Evolutionary conservation across 2,113 vertebrate species (phyloP).

Genomic region (Phalacrocorax carbo): DNA sequence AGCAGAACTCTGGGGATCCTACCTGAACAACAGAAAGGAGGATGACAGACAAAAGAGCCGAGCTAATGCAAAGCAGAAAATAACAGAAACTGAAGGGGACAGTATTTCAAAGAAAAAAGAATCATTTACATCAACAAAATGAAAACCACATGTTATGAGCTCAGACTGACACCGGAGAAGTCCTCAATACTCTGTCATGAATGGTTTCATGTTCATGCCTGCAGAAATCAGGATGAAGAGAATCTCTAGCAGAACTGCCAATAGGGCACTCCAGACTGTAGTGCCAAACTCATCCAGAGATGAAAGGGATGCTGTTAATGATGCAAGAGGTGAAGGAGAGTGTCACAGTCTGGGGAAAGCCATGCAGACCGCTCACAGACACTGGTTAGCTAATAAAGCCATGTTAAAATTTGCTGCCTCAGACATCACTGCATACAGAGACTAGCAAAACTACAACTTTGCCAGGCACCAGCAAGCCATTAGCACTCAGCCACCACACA

Average conservation of each 20-base stretch:
- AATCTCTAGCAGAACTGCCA: not conserved
- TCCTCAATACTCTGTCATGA: not conserved
- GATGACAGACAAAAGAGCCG: not conserved
- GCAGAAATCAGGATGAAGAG: not conserved
- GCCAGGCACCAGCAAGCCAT: not conserved
- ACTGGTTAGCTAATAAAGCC: not conserved
- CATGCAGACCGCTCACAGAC: not conserved
- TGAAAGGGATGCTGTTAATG: not conserved
- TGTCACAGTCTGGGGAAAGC: not conserved
- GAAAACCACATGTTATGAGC: not conserved
- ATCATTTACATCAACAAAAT: not conserved
- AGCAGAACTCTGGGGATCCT: not conserved
- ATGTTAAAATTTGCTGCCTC: not conserved
- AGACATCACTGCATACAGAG: not conserved
- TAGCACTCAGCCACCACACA: not conserved
- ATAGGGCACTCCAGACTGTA: not conserved
- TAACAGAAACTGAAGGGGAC: not conserved
- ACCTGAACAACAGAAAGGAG: not conserved
- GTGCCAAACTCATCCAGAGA: not conserved
- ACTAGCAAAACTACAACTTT: not conserved
- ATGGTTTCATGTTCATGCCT: not conserved
- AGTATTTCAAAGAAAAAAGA: not conserved
- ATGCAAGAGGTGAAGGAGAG: not conserved
- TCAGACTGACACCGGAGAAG: not conserved
- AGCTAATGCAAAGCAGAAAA: not conserved